A percentile compares a stretch with the other conserved stretches of the same genome.
phyloP scores from a whole-genome alignment of 2,797 vertebrate genomes.

The Ciconia nigra region DNA sequence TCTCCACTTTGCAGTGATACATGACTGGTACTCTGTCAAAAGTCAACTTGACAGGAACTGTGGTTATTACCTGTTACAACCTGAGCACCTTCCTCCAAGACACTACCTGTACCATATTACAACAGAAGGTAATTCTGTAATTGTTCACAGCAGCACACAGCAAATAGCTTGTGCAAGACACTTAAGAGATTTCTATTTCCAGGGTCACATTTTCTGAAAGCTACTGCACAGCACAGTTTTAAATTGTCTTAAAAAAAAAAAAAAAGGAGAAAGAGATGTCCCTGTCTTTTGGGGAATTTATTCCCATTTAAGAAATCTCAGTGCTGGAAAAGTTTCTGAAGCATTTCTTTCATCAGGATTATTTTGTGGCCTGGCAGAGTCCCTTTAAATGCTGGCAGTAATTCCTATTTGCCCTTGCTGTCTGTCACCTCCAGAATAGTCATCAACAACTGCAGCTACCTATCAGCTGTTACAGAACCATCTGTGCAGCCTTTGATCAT shows the following conservation, averaged over 20 bases:
- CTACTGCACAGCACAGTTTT: neutral
- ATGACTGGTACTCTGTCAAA: neutral
- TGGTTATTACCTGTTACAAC: neutral
- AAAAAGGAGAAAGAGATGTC: neutral
- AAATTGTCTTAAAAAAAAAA: neutral
- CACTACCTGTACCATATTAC: rapidly evolving
- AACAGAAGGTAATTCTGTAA: neutral
- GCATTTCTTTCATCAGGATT: neutral
- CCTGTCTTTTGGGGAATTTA: neutral
- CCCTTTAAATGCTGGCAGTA: neutral
- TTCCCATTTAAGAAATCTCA: neutral
- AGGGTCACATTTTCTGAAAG: neutral
- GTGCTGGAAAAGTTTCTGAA: neutral
- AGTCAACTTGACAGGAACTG: neutral
- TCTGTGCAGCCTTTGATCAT: neutral
- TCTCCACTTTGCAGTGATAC: neutral
- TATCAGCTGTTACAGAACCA: neutral
- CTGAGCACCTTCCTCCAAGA: neutral
- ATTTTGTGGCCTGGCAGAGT: neutral
- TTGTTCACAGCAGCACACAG: neutral
- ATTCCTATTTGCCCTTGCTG: neutral
- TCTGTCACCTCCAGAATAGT: neutral
- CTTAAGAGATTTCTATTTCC: neutral
- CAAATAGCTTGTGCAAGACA: neutral
- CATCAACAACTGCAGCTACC: neutral